Conservation (phyloP, 1,140 invertebrate species). For the Nilaparvata lugens region DNA sequence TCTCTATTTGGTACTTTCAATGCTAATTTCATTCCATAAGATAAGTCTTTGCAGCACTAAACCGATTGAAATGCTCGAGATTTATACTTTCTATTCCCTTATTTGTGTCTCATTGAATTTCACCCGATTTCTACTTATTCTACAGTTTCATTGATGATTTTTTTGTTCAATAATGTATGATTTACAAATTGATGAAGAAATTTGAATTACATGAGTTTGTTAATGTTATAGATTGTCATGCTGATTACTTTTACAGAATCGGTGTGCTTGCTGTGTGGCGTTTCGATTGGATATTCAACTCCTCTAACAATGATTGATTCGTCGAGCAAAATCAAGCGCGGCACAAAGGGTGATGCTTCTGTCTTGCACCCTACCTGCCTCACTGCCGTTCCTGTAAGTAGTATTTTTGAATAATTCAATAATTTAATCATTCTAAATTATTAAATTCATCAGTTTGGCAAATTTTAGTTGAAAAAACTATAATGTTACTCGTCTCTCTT, state of each 20-base stretch:
- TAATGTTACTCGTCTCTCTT: too few relatives aligned
- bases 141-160: constrained; percentile 15
- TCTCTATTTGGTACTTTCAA: too few relatives aligned
- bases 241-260: constrained; percentile 36
- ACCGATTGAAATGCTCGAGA: too few relatives aligned
- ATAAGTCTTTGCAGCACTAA: too few relatives aligned
- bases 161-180: background rate
- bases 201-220: background rate
- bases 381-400: constrained; percentile 83
- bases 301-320: constrained; percentile 91
- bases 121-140: too few relatives aligned
- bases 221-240: constrained; percentile 4
- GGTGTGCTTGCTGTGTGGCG: constrained; percentile 53
- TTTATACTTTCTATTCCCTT: too few relatives aligned
- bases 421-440: too few relatives aligned
- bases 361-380: constrained; percentile 87
- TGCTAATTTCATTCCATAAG: too few relatives aligned
- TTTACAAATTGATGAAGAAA: background rate
- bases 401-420: too few relatives aligned
- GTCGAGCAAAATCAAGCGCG: constrained; percentile 90
- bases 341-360: constrained; percentile 82
- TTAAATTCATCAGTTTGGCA: too few relatives aligned
- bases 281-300: constrained; percentile 94
- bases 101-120: too few relatives aligned
- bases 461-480: too few relatives aligned